Percentiles rank a stretch among this genome's conserved stretches.
Evolutionary conservation across 2,113 vertebrate genomes (phyloP).

Genomic region (Pipa parva): DNA sequence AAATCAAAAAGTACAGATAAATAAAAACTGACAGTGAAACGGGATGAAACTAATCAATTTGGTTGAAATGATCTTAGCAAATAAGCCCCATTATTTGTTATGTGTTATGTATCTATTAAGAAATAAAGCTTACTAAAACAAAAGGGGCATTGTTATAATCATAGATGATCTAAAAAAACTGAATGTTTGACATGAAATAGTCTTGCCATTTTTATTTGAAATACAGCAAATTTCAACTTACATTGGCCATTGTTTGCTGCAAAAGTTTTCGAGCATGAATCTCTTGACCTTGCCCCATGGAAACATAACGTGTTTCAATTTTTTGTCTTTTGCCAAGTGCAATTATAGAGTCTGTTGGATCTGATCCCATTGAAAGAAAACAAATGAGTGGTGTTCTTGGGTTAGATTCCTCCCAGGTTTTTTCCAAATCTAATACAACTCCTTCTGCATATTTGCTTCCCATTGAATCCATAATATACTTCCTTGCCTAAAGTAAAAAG

Average conservation of each 20-base stretch:
- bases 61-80: too few species aligned
- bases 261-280: constrained; percentile 86
- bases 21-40: too few species aligned
- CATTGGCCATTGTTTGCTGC: constrained; percentile 83
- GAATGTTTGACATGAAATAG: too few species aligned
- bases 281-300: constrained; percentile 96
- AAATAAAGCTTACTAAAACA: too few species aligned
- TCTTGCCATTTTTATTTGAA: background rate
- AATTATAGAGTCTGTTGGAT: constrained; percentile 88
- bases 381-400: constrained; percentile 85
- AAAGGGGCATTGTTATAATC: too few species aligned
- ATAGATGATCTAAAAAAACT: too few species aligned
- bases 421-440: constrained; percentile 84
- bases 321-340: constrained; percentile 83
- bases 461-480: constrained; percentile 83
- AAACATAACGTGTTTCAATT: constrained; percentile 79
- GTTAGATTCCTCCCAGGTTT: constrained; percentile 89
- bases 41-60: too few species aligned
- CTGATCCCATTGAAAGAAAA: constrained; percentile 92
- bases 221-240: constrained; percentile 62
- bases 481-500: constrained; percentile 71
- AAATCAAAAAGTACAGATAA: too few species aligned
- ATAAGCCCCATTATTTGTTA: too few species aligned
- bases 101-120: too few species aligned
- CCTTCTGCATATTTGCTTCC: constrained; percentile 82